Percentiles rank a stretch among this genome's conserved stretches.
Evolutionary conservation across 2,888 invertebrate genomes (phyloP).

Genomic region (Pelosia muscerda): DNA sequence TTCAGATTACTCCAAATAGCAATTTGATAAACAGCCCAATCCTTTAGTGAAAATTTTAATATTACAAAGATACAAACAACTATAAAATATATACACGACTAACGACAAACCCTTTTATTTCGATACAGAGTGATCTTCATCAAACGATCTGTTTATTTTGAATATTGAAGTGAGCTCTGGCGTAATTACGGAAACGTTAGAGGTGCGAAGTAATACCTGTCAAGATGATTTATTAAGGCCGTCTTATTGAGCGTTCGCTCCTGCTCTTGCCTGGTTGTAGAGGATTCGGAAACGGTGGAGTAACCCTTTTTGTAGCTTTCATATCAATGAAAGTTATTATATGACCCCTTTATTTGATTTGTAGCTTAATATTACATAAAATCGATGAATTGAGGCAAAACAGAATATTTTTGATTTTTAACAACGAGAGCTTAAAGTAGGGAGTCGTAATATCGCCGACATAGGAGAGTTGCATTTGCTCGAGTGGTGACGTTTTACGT

Average conservation of each 20-base stretch:
- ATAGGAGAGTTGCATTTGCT: neutral
- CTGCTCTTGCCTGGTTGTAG: conserved; percentile 42
- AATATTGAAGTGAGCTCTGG: conserved; percentile 60
- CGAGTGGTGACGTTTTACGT: neutral
- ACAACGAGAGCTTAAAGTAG: neutral
- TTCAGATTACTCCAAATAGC: neutral
- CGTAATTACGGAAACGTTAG: conserved; percentile 67
- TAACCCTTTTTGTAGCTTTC: conserved; percentile 24
- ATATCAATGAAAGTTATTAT: conserved; percentile 13
- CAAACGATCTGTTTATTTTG: conserved; percentile 57
- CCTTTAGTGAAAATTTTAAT: neutral
- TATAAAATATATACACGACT: neutral
- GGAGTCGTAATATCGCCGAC: no score
- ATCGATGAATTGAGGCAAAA: neutral
- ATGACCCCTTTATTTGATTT: neutral
- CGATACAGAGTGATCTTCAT: conserved; percentile 40
- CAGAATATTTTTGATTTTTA: neutral
- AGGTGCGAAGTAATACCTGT: conserved; percentile 82
- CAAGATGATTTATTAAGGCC: conserved; percentile 80
- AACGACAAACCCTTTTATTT: neutral
- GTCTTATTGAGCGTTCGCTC: conserved; percentile 69
- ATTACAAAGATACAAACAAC: no score
- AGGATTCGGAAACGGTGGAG: conserved; percentile 36
- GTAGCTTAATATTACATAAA: neutral
- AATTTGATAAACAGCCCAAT: neutral